These are phyloP conservation scores for Formica selysi DNA, from an alignment of 1,140 invertebrate species.

Conservation along the genomic window DNA sequence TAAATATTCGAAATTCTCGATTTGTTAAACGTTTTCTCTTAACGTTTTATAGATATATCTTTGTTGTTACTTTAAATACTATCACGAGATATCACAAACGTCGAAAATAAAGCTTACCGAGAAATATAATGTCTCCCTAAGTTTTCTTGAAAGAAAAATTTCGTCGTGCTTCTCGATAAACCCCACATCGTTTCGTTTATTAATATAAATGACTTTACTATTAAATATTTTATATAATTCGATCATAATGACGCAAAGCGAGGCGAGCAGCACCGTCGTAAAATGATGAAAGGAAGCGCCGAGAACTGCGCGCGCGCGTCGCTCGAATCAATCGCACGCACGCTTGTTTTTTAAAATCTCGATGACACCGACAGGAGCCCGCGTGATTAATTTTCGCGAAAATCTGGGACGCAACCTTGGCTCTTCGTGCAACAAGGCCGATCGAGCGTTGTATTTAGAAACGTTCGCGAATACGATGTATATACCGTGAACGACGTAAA, in stretches of 20 bases:
- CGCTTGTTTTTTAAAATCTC: slow-evolving; percentile 49
- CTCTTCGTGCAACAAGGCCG: slow-evolving; percentile 41
- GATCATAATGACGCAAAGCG: not conserved
- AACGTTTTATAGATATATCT: too few species aligned
- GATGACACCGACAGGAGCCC: not conserved
- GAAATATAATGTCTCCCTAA: not conserved
- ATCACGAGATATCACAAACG: not conserved
- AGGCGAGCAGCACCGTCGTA: not conserved
- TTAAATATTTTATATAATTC: slow-evolving; percentile 19
- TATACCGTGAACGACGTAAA: slow-evolving; percentile 2
- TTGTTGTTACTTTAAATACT: not conserved
- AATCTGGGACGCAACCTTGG: slow-evolving; percentile 56
- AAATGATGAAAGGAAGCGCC: slow-evolving; percentile 1
- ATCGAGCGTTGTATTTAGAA: slow-evolving; percentile 61
- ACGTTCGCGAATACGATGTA: slow-evolving; percentile 22
- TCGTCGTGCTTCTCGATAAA: not conserved
- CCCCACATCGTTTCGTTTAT: not conserved
- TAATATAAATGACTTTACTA: slow-evolving; percentile 3
- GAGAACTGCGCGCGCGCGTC: not conserved
- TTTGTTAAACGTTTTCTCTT: not conserved
- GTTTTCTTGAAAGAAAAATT: not conserved
- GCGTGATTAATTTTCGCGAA: slow-evolving; percentile 57
- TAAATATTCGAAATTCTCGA: not conserved
- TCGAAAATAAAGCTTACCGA: not conserved
- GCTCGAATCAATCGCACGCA: slow-evolving; percentile 19